phyloP scores from a whole-genome alignment of 2,888 invertebrate genomes.

The Alloplasta piceator region DNA sequence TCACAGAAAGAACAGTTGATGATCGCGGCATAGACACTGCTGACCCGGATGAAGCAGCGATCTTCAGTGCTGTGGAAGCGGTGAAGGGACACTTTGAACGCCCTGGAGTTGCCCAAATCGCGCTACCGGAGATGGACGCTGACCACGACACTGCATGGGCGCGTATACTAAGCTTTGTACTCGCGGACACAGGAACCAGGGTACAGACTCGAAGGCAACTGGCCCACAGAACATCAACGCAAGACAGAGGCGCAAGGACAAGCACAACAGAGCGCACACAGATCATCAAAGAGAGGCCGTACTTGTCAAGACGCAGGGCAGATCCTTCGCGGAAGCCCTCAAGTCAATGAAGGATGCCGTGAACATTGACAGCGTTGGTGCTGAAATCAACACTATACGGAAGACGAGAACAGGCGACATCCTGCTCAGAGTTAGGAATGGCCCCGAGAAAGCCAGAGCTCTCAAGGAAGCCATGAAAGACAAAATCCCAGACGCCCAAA shows the following conservation, averaged over 20 bases:
- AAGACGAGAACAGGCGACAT: conserved; percentile 25
- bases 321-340: conserved; percentile 39
- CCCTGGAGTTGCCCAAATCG: background rate
- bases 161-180: background rate
- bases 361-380: conserved; percentile 27
- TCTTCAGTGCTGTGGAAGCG: background rate
- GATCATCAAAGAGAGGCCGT: background rate
- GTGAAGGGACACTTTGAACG: too few relatives aligned
- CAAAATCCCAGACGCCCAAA: conserved; percentile 19
- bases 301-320: conserved; percentile 16
- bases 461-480: conserved; percentile 30
- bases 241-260: background rate
- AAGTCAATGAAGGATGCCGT: conserved; percentile 44
- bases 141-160: background rate
- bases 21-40: too few relatives aligned
- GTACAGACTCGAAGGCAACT: background rate
- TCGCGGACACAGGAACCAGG: background rate
- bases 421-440: conserved; percentile 26
- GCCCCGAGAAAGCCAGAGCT: conserved; percentile 41
- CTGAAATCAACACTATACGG: conserved; percentile 12
- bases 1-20: background rate
- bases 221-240: too few relatives aligned
- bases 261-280: background rate
- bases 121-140: conserved; percentile 8
- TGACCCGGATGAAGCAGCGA: background rate